Percentiles rank a stretch among this genome's conserved stretches.
Conservation (phyloP, 2,888 invertebrate genomes). For the Orthosia gracilis region DNA sequence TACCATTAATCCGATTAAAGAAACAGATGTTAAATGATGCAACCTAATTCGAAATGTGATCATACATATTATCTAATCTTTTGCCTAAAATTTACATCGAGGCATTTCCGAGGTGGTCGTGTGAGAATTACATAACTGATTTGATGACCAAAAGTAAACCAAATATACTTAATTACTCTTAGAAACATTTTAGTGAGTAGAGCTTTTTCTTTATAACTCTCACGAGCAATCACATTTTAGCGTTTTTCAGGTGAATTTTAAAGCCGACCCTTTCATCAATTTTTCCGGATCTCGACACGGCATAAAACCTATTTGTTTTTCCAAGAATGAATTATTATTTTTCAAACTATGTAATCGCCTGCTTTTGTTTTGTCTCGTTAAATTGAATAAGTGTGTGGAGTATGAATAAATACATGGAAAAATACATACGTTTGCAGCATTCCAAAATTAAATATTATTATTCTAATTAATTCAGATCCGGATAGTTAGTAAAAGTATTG, state of each 20-base stretch:
- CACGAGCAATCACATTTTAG: background rate
- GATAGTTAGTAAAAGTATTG: background rate
- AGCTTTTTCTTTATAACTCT: background rate
- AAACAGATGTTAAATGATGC: conserved; percentile 6
- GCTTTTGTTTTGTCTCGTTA: background rate
- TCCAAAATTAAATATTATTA: conserved; percentile 1
- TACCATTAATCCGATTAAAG: conserved; percentile 33
- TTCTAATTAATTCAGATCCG: background rate
- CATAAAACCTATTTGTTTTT: background rate
- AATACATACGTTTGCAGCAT: background rate
- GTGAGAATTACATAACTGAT: background rate
- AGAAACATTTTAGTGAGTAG: background rate
- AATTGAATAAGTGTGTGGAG: background rate
- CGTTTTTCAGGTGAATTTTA: background rate
- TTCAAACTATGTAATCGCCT: background rate
- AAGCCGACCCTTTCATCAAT: background rate
- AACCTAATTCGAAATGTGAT: background rate
- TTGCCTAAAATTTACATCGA: background rate
- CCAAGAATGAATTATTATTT: conserved; percentile 9
- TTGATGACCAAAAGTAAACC: background rate
- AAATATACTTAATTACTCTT: conserved; percentile 4
- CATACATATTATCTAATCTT: background rate
- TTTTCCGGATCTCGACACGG: background rate
- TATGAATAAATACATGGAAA: background rate
- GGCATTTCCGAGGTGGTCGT: background rate